phyloP scores from a whole-genome alignment of 2,113 vertebrate genomes.

The Megaceryle torquata region DNA sequence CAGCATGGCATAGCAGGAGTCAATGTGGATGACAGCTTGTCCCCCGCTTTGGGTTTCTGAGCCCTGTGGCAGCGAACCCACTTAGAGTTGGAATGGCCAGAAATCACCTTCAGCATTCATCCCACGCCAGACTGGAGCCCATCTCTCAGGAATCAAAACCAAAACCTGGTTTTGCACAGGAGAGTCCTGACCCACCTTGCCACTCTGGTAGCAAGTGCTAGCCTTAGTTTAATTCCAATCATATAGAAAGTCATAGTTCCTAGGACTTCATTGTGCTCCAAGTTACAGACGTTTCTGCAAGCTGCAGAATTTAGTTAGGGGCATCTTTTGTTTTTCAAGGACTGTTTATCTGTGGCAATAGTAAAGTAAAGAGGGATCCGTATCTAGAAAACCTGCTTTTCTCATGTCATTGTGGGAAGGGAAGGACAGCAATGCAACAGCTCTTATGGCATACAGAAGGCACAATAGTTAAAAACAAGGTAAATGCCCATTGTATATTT shows the following conservation, averaged over 20 bases:
- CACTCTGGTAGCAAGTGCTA: not conserved
- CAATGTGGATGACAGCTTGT: not conserved
- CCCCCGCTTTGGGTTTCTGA: not conserved
- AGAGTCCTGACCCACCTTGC: not conserved
- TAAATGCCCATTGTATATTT: not conserved
- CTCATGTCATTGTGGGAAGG: not conserved
- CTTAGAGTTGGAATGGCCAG: not conserved
- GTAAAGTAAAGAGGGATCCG: not conserved
- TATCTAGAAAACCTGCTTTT: not conserved
- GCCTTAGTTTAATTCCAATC: not conserved
- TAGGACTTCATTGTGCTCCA: not conserved
- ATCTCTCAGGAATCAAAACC: not conserved
- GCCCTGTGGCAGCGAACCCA: not conserved
- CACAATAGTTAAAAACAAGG: not conserved
- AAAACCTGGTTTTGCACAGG: not conserved
- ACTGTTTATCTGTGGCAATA: not conserved
- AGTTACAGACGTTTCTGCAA: not conserved
- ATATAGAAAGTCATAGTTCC: rapidly evolving
- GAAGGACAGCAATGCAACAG: not conserved
- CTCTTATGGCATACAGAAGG: not conserved
- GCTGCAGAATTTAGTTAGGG: not conserved
- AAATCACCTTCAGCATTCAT: not conserved
- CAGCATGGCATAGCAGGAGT: not conserved
- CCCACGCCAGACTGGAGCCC: not conserved
- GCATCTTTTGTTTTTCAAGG: not conserved